Percentiles rank a stretch among this genome's conserved stretches.
Conservation (phyloP, 2,113 vertebrate species). For the Upupa epops region DNA sequence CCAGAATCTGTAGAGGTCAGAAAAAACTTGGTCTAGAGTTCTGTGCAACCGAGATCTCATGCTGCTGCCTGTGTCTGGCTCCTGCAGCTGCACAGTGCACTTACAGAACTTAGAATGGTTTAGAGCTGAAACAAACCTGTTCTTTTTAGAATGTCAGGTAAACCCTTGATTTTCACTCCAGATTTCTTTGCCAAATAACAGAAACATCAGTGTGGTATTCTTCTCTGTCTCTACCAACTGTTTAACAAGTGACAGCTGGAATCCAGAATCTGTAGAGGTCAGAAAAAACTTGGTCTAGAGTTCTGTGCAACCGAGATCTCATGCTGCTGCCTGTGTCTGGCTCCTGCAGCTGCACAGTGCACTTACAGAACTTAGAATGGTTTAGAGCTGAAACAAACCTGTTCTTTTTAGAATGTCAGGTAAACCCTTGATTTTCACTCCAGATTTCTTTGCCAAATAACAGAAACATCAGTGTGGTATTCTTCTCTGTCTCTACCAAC, state of each 20-base stretch:
- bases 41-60: not conserved
- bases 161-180: not conserved
- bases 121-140: not conserved
- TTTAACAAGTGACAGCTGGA: not conserved
- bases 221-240: not conserved
- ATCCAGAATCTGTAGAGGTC: not conserved
- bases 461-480: not conserved
- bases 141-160: not conserved
- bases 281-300: not conserved
- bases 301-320: not conserved
- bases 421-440: not conserved
- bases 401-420: not conserved
- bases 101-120: not conserved
- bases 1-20: not conserved
- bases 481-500: not conserved
- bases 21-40: not conserved
- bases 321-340: accelerated
- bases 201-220: not conserved
- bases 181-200: not conserved
- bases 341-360: not conserved
- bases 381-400: not conserved
- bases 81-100: not conserved
- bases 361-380: not conserved
- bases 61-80: accelerated
- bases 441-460: not conserved